These are phyloP conservation scores for Chirona hameri DNA, from an alignment of 2,888 invertebrate genomes.

Conservation along the genomic window DNA sequence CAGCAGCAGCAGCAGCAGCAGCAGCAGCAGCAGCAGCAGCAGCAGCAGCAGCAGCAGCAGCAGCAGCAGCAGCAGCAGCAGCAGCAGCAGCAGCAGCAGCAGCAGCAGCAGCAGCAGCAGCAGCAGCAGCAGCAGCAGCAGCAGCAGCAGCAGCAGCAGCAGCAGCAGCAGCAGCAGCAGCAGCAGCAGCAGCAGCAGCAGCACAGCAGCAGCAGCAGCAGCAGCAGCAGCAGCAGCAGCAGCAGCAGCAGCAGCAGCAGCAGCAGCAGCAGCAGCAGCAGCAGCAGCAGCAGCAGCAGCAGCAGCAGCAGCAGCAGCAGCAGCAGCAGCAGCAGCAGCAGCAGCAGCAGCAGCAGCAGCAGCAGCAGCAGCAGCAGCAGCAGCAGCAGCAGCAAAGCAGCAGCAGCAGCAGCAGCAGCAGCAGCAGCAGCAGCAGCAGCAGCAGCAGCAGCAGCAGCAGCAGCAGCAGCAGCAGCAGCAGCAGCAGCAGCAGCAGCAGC, in stretches of 20 bases:
- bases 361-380: not conserved
- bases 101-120: slow-evolving; percentile 27
- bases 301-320: not conserved
- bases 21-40: not conserved
- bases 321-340: slow-evolving; percentile 8
- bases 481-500: not conserved
- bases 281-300: slow-evolving; percentile 27
- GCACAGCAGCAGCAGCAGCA: too few relatives aligned
- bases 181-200: slow-evolving; percentile 30
- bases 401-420: too few relatives aligned
- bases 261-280: slow-evolving; percentile 31
- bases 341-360: not conserved
- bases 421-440: slow-evolving; percentile 30
- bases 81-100: slow-evolving; percentile 9
- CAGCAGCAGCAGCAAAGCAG: slow-evolving; percentile 24
- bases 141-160: slow-evolving; percentile 28
- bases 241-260: slow-evolving; percentile 30
- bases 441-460: slow-evolving; percentile 31
- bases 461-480: slow-evolving; percentile 12
- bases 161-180: slow-evolving; percentile 25
- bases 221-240: too few relatives aligned
- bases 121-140: slow-evolving; percentile 14
- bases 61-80: slow-evolving; percentile 28
- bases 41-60: slow-evolving; percentile 26
- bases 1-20: not conserved